Evolutionary conservation across 2,797 vertebrate species (phyloP), one percentile per base, ranked within the genome.

Genomic region (Huso huso): DNA sequence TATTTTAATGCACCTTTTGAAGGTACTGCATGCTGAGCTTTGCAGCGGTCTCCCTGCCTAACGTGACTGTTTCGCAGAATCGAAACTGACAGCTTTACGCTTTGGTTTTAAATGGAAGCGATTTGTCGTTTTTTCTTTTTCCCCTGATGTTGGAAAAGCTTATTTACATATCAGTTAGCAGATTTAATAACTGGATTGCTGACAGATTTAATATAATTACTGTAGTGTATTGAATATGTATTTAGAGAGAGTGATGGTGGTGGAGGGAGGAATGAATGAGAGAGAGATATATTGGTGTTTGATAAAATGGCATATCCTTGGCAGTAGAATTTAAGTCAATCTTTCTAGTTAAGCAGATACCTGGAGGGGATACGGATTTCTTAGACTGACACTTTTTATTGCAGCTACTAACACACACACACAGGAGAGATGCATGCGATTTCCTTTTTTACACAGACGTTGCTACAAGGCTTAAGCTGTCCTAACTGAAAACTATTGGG

Each of bases 381-480:
- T 87, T 84, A 87, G 83, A 83, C 84, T 82, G 83, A 82, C 84
- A 86, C 84, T 86, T 85, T 84, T 81, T 82, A 83, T 82, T 85
- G 82, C 83, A 83, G 83, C 83, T 61, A 81, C 79, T 83, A 83
- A 83, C 77, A 72, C 79, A 52, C 61, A 48, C 81, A 81, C 78
- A 77, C 70, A 78, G 81, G 77, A 83, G 76, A 80, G 73, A 64
- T 77, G 68, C 23, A 37, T 37, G 23, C 2, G 23, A 37, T 37
- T 37, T 37, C 2, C 2, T 78, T 79, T 76, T 81, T 79, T 86
- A 83, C 79, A 80, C 79, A 81, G 78, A 83, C 81, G 79, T 83
- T 78, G 81, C 85, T 85, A 65, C 79, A 79, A 85, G 85, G 82
- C 82, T 84, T 84, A 84, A 81, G 86, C 79, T 73, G 78, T 85